phyloP scores from a whole-genome alignment of 2,113 vertebrate species.

The Coptodon bakossiorum region DNA sequence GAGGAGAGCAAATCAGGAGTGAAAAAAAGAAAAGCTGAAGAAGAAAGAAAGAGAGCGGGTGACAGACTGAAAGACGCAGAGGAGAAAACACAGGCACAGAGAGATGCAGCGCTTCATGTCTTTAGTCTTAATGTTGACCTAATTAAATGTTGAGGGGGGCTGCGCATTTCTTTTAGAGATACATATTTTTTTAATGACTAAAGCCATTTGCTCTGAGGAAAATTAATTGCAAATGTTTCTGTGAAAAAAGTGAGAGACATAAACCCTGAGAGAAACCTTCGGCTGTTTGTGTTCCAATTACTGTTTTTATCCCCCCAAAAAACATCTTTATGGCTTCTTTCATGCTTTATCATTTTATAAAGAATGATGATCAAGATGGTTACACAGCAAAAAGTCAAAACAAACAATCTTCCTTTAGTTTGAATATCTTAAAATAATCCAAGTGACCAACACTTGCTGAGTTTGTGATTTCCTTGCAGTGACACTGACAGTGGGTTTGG shows the following conservation, averaged over 20 bases:
- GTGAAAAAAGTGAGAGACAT: background rate
- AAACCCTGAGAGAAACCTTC: background rate
- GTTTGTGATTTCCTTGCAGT: background rate
- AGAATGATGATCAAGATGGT: background rate
- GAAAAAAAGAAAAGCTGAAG: background rate
- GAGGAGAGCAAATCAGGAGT: background rate
- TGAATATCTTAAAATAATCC: background rate
- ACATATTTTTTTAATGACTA: slow-evolving; percentile 1
- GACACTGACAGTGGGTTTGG: background rate
- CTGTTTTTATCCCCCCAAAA: background rate
- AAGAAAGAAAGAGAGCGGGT: background rate
- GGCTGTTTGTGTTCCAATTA: background rate
- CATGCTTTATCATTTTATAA: background rate
- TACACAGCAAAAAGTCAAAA: background rate
- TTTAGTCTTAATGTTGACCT: slow-evolving; percentile 30
- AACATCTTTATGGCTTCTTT: background rate
- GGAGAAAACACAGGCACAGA: background rate
- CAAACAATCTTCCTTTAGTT: background rate
- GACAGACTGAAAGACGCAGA: background rate
- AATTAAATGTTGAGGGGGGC: slow-evolving; percentile 26
- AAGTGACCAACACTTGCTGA: background rate
- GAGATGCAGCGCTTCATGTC: background rate
- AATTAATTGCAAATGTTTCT: background rate
- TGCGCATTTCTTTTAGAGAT: background rate
- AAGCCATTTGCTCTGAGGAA: background rate